Evolutionary conservation across 2,113 vertebrate genomes (phyloP).

Genomic region (Vulpes ferrilata): DNA sequence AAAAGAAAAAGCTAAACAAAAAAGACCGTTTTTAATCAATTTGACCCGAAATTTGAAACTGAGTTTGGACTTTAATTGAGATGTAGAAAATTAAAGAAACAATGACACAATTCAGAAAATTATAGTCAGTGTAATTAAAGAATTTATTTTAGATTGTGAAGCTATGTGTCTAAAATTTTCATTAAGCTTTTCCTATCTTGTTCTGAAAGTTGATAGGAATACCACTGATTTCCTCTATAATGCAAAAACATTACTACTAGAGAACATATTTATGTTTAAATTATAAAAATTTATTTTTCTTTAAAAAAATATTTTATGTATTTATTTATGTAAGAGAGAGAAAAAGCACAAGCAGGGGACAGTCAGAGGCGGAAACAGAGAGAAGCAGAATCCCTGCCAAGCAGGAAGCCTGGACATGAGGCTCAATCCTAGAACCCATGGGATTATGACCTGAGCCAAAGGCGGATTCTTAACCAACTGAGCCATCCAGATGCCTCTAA

Average conservation of each 20-base stretch:
- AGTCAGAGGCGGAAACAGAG: background rate
- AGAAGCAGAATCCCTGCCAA: background rate
- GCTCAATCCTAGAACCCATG: background rate
- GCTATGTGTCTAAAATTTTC: constrained; percentile 34
- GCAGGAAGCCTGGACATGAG: rapidly evolving
- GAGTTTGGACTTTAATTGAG: background rate
- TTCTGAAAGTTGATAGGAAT: constrained; percentile 13
- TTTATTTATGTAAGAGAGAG: background rate
- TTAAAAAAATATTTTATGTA: background rate
- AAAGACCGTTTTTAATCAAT: constrained; percentile 47
- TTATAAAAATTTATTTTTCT: no score
- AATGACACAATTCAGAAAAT: background rate
- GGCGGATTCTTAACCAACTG: background rate
- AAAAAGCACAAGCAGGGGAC: background rate
- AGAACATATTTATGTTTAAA: background rate
- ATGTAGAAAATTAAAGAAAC: constrained; percentile 44
- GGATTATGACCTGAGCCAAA: background rate
- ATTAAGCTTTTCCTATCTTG: background rate
- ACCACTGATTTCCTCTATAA: constrained; percentile 15
- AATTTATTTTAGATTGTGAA: constrained; percentile 40
- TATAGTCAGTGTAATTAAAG: constrained; percentile 40
- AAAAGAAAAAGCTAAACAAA: background rate
- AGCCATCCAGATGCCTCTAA: background rate
- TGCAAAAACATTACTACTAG: constrained; percentile 53
- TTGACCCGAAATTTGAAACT: background rate